A percentile compares a stretch with the other conserved stretches of the same genome.
Evolutionary conservation across 2,797 vertebrate genomes (phyloP).

Genomic region (Rousettus madagascariensis): DNA sequence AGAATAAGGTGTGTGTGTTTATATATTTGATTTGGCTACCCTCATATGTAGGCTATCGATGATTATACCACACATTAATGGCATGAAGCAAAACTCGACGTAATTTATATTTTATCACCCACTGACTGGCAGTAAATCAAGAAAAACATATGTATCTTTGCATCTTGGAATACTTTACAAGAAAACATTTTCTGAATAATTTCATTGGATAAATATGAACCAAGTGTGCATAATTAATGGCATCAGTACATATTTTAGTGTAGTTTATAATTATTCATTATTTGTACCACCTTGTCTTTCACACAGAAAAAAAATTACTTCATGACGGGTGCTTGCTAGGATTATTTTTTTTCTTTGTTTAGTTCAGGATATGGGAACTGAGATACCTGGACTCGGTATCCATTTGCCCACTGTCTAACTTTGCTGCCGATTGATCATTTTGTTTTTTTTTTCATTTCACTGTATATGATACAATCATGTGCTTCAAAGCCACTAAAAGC

Average conservation of each 20-base stretch:
- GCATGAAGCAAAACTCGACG: background rate
- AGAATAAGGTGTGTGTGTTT: background rate
- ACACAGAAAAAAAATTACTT: background rate
- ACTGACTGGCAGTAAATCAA: background rate
- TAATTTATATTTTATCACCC: background rate
- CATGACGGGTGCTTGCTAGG: background rate
- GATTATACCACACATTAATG: background rate
- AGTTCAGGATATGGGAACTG: background rate
- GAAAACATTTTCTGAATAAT: slow-evolving; percentile 12
- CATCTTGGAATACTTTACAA: background rate
- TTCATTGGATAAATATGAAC: background rate
- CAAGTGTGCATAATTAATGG: background rate
- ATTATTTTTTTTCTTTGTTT: background rate
- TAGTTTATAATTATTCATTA: slow-evolving; percentile 7
- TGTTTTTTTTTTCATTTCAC: background rate
- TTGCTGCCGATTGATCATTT: background rate
- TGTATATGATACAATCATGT: background rate
- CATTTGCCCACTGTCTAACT: background rate
- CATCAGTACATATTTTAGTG: background rate
- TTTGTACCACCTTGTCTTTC: background rate
- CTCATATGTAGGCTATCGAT: background rate
- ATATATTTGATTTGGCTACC: background rate
- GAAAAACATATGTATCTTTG: background rate
- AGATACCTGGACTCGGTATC: background rate
- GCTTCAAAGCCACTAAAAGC: background rate